Conservation (phyloP, 2,888 invertebrate species). For the Dicyrtomina minuta region DNA sequence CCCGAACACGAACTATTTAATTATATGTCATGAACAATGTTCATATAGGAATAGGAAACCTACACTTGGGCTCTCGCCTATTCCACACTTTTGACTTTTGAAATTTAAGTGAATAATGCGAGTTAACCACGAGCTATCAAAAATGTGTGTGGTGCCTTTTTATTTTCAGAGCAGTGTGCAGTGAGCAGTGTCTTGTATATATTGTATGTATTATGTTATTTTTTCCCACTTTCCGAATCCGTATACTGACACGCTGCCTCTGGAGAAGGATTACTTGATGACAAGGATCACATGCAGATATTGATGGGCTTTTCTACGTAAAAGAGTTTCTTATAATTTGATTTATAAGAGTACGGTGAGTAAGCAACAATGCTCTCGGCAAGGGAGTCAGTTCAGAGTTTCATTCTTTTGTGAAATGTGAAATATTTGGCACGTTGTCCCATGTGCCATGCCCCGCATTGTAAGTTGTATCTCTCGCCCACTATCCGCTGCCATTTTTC, state of each 20-base stretch:
- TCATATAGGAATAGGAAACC: no score
- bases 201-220: neutral
- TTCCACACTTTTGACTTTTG: constrained; percentile 13
- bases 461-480: neutral
- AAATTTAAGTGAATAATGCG: neutral
- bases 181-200: neutral
- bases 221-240: neutral
- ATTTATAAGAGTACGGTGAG: constrained; percentile 22
- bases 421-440: constrained; percentile 26
- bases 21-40: no score
- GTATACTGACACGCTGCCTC: neutral
- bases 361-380: constrained; percentile 15
- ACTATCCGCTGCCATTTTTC: no score
- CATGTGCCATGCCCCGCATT: neutral
- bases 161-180: neutral
- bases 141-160: neutral
- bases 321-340: constrained; percentile 25
- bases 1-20: no score
- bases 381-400: neutral
- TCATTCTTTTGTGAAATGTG: constrained; percentile 22
- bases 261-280: constrained; percentile 4
- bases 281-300: constrained; percentile 20
- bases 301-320: constrained; percentile 18
- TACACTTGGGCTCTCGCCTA: constrained; percentile 3
- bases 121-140: neutral